These are phyloP conservation scores for Chinchilla lanigera DNA, from an alignment of 2,113 vertebrate species.

Conservation along the genomic window DNA sequence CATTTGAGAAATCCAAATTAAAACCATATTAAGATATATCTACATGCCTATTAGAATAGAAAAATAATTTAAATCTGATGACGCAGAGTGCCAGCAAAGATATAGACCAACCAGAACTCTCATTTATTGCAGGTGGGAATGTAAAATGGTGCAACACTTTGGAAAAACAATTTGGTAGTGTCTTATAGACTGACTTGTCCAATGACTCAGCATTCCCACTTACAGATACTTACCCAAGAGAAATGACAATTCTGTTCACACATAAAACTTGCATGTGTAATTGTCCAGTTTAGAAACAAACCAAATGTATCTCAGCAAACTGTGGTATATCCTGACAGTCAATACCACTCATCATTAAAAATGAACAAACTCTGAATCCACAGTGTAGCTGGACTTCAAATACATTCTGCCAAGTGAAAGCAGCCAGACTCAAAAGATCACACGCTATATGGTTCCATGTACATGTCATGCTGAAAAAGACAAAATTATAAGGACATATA, in stretches of 20 bases:
- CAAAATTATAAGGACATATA: not conserved
- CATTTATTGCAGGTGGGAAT: not conserved
- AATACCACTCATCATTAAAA: not conserved
- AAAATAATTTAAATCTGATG: conserved; percentile 20
- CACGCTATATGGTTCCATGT: rapidly evolving
- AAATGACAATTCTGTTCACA: not conserved
- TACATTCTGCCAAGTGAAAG: rapidly evolving
- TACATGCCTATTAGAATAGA: not conserved
- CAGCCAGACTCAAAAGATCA: not conserved
- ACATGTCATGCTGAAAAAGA: not conserved
- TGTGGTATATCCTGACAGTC: not conserved
- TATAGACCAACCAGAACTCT: not conserved
- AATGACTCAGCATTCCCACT: not conserved
- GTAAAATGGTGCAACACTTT: not conserved
- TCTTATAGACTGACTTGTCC: not conserved
- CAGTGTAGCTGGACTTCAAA: rapidly evolving
- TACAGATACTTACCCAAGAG: not conserved
- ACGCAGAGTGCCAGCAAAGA: not conserved
- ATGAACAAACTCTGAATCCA: too few relatives aligned
- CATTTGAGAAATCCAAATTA: conserved; percentile 55
- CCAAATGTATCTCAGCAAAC: not conserved
- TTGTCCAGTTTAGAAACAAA: not conserved
- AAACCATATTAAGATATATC: conserved; percentile 53
- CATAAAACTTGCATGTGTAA: not conserved
- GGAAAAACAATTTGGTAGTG: not conserved